Evolutionary conservation across 2,797 vertebrate genomes (phyloP).

Genomic region (Myotis vivesi): DNA sequence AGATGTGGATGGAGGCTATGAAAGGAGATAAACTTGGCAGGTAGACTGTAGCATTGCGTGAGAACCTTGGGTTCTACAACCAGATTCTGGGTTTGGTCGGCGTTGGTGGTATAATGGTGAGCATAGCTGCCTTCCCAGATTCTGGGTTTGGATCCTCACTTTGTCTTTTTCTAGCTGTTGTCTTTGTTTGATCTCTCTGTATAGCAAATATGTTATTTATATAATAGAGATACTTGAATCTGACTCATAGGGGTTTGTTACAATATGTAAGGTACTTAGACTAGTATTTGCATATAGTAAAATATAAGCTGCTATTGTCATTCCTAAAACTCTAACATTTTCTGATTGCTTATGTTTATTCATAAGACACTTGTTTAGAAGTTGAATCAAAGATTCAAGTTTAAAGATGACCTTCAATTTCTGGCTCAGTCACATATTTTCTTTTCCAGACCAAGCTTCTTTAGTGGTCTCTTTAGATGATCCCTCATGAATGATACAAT

Average conservation of each 20-base stretch:
- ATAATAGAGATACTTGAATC: background rate
- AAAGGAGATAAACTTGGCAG: background rate
- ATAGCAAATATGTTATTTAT: constrained; percentile 3
- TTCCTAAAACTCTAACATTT: background rate
- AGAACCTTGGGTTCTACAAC: background rate
- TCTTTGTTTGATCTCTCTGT: background rate
- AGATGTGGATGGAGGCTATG: background rate
- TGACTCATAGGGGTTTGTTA: background rate
- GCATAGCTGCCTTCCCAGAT: no score
- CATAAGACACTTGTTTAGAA: background rate
- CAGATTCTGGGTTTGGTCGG: background rate
- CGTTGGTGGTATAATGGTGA: no score
- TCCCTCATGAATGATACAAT: background rate
- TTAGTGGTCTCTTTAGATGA: background rate
- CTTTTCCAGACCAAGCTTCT: background rate
- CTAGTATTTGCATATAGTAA: background rate
- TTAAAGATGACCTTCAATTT: background rate
- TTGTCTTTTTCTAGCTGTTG: background rate
- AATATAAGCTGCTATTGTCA: background rate
- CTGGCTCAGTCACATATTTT: background rate
- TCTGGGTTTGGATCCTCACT: background rate
- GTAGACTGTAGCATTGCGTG: background rate
- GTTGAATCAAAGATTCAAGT: background rate
- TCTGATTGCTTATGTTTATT: background rate
- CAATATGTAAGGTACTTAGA: background rate